Conservation (phyloP, 2,888 invertebrate species). For the Thysanoteuthis rhombus region DNA sequence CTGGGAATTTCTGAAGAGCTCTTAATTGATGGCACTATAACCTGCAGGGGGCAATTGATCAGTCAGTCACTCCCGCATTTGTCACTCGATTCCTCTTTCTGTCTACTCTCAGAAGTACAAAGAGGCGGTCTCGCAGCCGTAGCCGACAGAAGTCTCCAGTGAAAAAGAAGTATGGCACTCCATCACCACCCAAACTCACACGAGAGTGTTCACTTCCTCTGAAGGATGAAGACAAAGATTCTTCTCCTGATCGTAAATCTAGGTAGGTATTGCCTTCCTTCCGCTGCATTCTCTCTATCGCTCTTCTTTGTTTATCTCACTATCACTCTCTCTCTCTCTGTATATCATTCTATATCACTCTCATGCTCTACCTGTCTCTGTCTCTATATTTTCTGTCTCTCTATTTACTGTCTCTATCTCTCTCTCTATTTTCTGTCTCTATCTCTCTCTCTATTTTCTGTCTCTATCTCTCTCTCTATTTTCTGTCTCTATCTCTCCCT, state of each 20-base stretch:
- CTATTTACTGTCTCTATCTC: too few relatives aligned
- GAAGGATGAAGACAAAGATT: conserved; percentile 31
- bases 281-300: too few relatives aligned
- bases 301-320: not conserved
- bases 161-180: conserved; percentile 24
- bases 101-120: not conserved
- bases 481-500: too few relatives aligned
- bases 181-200: conserved; percentile 26
- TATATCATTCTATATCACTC: too few relatives aligned
- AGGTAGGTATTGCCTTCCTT: not conserved
- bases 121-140: conserved; percentile 23
- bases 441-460: too few relatives aligned
- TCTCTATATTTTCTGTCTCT: too few relatives aligned
- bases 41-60: not conserved
- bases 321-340: too few relatives aligned
- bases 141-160: conserved; percentile 26
- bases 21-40: not conserved
- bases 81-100: not conserved
- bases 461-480: too few relatives aligned
- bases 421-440: not conserved
- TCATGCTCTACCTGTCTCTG: too few relatives aligned
- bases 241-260: conserved; percentile 28
- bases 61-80: not conserved
- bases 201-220: conserved; percentile 24
- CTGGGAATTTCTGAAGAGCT: not conserved